These are phyloP conservation scores for Etheostoma cragini DNA, from an alignment of 2,113 vertebrate genomes.

Conservation along the genomic window DNA sequence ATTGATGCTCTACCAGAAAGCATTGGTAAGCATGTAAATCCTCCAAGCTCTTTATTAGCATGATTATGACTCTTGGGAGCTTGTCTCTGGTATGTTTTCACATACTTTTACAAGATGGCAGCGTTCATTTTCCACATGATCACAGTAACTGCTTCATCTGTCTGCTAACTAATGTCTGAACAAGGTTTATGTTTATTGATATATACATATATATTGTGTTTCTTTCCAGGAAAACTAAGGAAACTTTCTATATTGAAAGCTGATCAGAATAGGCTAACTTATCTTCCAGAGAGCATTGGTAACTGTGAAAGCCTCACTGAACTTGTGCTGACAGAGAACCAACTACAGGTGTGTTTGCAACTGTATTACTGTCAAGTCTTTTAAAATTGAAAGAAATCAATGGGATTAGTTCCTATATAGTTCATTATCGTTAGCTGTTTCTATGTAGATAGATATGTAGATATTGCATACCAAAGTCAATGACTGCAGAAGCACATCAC, in stretches of 20 bases:
- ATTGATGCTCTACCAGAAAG: slow-evolving; percentile 92
- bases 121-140: neutral
- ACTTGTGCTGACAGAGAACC: slow-evolving; percentile 96
- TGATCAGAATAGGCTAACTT: slow-evolving; percentile 93
- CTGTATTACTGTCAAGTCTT: neutral
- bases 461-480: neutral
- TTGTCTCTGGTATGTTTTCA: neutral
- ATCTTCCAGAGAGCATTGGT: slow-evolving; percentile 93
- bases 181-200: neutral
- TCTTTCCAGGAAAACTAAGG: slow-evolving; percentile 88
- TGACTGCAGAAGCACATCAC: neutral
- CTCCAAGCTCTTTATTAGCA: neutral
- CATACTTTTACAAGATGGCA: neutral
- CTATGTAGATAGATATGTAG: neutral
- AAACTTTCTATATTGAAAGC: slow-evolving; percentile 95
- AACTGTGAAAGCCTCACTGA: slow-evolving; percentile 97
- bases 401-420: neutral
- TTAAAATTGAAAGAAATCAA: neutral
- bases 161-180: neutral
- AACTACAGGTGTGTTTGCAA: slow-evolving; percentile 88
- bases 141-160: neutral
- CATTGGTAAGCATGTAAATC: slow-evolving; percentile 86
- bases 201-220: neutral
- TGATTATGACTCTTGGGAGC: neutral
- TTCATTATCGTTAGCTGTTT: neutral